These are phyloP conservation scores for Epinotia bilunana DNA, from an alignment of 2,888 invertebrate genomes.

Conservation along the genomic window DNA sequence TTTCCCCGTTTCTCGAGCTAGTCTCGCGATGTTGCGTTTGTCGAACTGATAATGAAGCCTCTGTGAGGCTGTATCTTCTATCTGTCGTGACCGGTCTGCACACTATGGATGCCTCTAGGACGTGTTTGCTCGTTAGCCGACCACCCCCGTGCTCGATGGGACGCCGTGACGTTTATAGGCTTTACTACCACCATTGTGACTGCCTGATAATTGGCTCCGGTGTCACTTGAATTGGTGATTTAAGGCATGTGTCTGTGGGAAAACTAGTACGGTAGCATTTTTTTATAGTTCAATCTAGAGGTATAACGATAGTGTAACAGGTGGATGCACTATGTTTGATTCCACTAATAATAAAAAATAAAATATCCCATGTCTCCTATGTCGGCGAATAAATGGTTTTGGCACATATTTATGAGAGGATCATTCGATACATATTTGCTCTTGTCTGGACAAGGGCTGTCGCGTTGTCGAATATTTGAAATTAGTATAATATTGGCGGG, in stretches of 20 bases:
- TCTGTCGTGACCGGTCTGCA: conserved; percentile 39
- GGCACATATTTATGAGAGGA: no score
- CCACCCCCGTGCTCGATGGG: conserved; percentile 72
- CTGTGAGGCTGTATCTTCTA: background rate
- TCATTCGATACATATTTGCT: no score
- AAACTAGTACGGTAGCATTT: background rate
- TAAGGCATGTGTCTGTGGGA: background rate
- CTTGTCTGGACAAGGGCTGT: no score
- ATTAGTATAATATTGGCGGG: no score
- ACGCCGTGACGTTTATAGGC: conserved; percentile 76
- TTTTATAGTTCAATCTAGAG: background rate
- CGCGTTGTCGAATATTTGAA: no score
- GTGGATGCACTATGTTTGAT: background rate
- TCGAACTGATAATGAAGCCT: background rate
- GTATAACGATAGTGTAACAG: background rate
- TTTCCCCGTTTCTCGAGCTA: no score
- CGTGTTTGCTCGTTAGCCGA: conserved; percentile 78
- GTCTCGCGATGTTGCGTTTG: no score
- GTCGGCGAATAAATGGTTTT: no score
- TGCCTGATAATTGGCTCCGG: conserved; percentile 63
- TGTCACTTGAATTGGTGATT: conserved; percentile 28
- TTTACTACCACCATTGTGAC: conserved; percentile 73
- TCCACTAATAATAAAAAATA: background rate
- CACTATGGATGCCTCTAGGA: conserved; percentile 68
- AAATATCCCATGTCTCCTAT: no score